phyloP scores from a whole-genome alignment of 1,140 invertebrate genomes.

The Tetramorium parvispinum region DNA sequence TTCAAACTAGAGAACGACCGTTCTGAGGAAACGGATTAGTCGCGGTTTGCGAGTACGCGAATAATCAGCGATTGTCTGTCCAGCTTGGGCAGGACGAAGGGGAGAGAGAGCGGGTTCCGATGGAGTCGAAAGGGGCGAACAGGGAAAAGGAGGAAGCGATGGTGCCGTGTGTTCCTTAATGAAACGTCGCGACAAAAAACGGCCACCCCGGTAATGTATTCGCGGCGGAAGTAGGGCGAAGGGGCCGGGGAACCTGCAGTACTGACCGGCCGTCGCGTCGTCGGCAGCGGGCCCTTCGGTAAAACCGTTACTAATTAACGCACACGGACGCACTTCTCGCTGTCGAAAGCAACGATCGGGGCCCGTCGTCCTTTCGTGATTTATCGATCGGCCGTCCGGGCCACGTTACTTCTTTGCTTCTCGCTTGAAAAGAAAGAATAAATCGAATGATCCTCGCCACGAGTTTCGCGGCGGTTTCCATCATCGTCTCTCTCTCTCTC shows the following conservation, averaged over 20 bases:
- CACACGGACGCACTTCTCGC: slow-evolving; percentile 62
- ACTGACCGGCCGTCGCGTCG: slow-evolving; percentile 54
- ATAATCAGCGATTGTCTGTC: slow-evolving; percentile 18
- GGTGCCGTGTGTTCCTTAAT: slow-evolving; percentile 77
- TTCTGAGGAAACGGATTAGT: slow-evolving; percentile 36
- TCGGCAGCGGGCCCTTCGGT: slow-evolving; percentile 70
- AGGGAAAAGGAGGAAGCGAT: slow-evolving; percentile 64
- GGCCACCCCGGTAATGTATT: slow-evolving; percentile 80
- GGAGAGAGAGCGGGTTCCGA: background rate
- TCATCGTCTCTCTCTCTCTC: slow-evolving; percentile 20
- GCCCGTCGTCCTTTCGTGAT: slow-evolving; percentile 46
- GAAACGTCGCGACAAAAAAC: slow-evolving; percentile 80
- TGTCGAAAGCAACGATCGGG: slow-evolving; percentile 59
- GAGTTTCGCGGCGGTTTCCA: slow-evolving; percentile 8
- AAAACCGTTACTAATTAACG: slow-evolving; percentile 82
- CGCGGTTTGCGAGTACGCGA: slow-evolving; percentile 29
- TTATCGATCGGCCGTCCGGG: slow-evolving; percentile 47
- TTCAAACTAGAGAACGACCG: background rate
- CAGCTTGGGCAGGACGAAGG: slow-evolving; percentile 1
- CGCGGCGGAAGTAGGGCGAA: slow-evolving; percentile 80
- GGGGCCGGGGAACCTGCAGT: slow-evolving; percentile 71
- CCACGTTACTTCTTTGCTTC: slow-evolving; percentile 19
- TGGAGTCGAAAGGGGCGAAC: background rate
- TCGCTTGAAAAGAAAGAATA: background rate
- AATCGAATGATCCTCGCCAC: slow-evolving; percentile 5